Percentiles rank a stretch among this genome's conserved stretches.
phyloP scores from a whole-genome alignment of 1,140 invertebrate species.

The Neodiprion pinetum region DNA sequence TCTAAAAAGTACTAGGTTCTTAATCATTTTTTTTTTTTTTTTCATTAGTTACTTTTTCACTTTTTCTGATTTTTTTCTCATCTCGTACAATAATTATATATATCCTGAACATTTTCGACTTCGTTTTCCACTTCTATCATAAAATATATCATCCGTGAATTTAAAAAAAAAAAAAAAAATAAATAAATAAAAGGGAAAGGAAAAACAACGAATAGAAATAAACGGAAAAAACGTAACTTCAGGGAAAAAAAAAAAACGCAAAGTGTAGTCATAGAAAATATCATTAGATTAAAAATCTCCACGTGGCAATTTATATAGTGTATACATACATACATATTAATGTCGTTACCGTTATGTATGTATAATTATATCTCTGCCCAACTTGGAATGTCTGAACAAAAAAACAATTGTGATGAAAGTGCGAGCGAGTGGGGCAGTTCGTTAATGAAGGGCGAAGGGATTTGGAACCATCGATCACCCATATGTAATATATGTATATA shows the following conservation, averaged over 20 bases:
- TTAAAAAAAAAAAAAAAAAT: slow-evolving; percentile 19
- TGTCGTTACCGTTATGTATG: background rate
- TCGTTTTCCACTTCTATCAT: slow-evolving; percentile 30
- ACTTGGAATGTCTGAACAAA: slow-evolving; percentile 52
- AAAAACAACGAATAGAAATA: background rate
- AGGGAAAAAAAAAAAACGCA: slow-evolving; percentile 26
- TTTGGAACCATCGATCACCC: too few relatives aligned
- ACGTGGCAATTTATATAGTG: slow-evolving; percentile 25
- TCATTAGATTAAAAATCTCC: slow-evolving; percentile 38
- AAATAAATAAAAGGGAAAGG: slow-evolving; percentile 28
- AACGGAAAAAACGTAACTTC: background rate
- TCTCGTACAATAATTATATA: slow-evolving; percentile 25
- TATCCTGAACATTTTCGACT: slow-evolving; percentile 23
- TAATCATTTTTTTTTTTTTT: slow-evolving; percentile 27
- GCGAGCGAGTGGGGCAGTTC: slow-evolving; percentile 28
- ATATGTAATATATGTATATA: too few relatives aligned
- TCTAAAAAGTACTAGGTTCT: slow-evolving; percentile 46
- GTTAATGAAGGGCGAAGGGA: background rate
- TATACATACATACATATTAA: too few relatives aligned
- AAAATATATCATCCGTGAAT: slow-evolving; percentile 39
- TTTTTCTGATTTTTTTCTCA: slow-evolving; percentile 23
- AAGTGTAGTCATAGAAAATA: slow-evolving; percentile 37
- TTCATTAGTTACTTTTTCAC: background rate
- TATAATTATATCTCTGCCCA: slow-evolving; percentile 15
- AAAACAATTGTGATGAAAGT: slow-evolving; percentile 38